These are phyloP conservation scores for Trypoxylon attenuatum DNA, from an alignment of 2,888 invertebrate species.

Conservation along the genomic window DNA sequence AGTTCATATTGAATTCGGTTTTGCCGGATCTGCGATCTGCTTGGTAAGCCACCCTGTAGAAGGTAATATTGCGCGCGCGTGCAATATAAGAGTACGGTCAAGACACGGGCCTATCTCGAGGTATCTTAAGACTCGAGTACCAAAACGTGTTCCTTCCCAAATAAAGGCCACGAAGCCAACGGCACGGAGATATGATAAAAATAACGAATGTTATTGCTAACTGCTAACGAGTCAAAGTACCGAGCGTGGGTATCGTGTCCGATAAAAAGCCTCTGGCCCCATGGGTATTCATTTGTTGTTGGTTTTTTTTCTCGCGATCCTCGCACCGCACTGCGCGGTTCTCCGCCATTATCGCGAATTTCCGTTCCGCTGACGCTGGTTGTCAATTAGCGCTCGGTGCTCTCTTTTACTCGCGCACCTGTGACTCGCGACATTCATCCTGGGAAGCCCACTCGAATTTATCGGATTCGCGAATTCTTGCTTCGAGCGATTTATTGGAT, in stretches of 20 bases:
- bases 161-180: constrained; percentile 64
- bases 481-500: constrained; percentile 24
- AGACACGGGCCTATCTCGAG: constrained; percentile 61
- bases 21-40: constrained; percentile 8
- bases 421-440: constrained; percentile 26
- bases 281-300: constrained; percentile 57
- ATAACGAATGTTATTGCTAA: constrained; percentile 73
- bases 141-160: constrained; percentile 71
- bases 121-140: constrained; percentile 71
- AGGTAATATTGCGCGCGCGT: constrained; percentile 51
- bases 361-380: constrained; percentile 61
- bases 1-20: not conserved
- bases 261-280: constrained; percentile 60
- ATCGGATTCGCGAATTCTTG: constrained; percentile 40
- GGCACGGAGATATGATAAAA: constrained; percentile 68
- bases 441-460: constrained; percentile 36
- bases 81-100: constrained; percentile 58
- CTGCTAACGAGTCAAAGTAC: constrained; percentile 70
- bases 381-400: constrained; percentile 63
- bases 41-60: constrained; percentile 50
- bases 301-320: constrained; percentile 22
- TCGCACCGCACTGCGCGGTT: constrained; percentile 11
- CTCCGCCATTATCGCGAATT: constrained; percentile 63
- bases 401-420: constrained; percentile 22
- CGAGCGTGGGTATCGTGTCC: constrained; percentile 62